Conservation (phyloP, 2,797 vertebrate species). For the Catharus ustulatus region DNA sequence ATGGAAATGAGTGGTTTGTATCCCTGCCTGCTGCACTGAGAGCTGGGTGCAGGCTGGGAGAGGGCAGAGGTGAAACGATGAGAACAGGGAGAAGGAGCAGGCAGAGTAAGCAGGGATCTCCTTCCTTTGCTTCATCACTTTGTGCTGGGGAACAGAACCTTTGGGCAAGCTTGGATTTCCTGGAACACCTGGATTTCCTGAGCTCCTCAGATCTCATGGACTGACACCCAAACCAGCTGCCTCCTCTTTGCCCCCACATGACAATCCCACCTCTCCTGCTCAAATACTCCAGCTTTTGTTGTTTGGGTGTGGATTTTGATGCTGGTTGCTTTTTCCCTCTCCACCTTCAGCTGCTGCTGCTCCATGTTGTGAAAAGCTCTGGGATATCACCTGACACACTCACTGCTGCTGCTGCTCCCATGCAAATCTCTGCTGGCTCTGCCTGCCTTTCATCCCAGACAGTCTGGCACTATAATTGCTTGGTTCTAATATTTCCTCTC, state of each 20-base stretch:
- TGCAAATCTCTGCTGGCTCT: slow-evolving; percentile 47
- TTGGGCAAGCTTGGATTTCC: not conserved
- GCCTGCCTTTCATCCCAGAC: slow-evolving; percentile 20
- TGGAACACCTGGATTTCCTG: rapidly evolving
- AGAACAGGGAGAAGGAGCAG: not conserved
- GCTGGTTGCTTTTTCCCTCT: rapidly evolving
- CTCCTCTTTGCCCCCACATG: not conserved
- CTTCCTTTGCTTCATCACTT: rapidly evolving
- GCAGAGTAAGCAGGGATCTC: not conserved
- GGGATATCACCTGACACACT: not conserved
- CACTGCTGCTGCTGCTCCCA: not conserved
- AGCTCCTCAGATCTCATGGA: not conserved
- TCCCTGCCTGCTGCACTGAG: not conserved
- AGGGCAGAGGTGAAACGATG: not conserved
- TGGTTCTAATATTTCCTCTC: slow-evolving; percentile 19
- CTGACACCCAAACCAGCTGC: not conserved
- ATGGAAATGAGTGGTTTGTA: not conserved
- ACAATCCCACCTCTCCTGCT: not conserved
- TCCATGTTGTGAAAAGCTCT: not conserved
- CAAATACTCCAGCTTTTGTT: not conserved
- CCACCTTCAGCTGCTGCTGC: not conserved
- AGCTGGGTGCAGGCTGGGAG: not conserved
- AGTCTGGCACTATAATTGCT: slow-evolving; percentile 53
- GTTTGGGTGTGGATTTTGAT: not conserved
- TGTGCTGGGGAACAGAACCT: not conserved